A percentile compares a stretch with the other conserved stretches of the same genome.
Evolutionary conservation across 2,113 vertebrate species (phyloP).

Genomic region (Odobenus rosmarus): DNA sequence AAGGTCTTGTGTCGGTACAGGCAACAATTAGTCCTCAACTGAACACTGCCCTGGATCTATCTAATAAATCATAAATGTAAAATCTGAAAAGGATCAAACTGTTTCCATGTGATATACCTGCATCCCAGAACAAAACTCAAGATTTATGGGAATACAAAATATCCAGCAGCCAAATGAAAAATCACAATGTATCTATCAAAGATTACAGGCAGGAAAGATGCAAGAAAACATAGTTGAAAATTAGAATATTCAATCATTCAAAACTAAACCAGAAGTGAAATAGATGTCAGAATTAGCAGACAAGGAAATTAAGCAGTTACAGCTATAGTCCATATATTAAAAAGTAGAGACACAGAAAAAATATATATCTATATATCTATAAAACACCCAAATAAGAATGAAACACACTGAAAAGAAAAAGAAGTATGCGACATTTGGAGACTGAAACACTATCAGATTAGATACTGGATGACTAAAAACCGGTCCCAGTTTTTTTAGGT

Average conservation of each 20-base stretch:
- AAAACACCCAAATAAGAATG: neutral
- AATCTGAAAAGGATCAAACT: neutral
- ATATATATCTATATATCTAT: too few relatives aligned
- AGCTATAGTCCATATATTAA: neutral
- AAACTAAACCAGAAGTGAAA: neutral
- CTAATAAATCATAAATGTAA: conserved; percentile 17
- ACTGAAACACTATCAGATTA: neutral
- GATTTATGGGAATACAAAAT: neutral
- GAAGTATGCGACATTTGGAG: neutral
- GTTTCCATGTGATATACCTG: neutral
- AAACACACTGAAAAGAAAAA: neutral
- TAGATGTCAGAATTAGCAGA: neutral
- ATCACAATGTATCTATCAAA: neutral
- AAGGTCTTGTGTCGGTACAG: neutral
- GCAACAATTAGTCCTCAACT: neutral
- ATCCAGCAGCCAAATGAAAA: neutral
- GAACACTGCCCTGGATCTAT: neutral
- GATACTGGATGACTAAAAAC: neutral
- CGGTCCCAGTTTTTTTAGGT: neutral
- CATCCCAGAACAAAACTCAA: neutral
- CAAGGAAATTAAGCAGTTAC: neutral
- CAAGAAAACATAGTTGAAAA: neutral
- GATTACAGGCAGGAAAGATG: neutral
- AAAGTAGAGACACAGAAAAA: neutral
- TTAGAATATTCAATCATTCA: neutral